Percentiles rank a stretch among this genome's conserved stretches.
Conservation (phyloP, 2,113 vertebrate genomes). For the Otolemur garnettii region DNA sequence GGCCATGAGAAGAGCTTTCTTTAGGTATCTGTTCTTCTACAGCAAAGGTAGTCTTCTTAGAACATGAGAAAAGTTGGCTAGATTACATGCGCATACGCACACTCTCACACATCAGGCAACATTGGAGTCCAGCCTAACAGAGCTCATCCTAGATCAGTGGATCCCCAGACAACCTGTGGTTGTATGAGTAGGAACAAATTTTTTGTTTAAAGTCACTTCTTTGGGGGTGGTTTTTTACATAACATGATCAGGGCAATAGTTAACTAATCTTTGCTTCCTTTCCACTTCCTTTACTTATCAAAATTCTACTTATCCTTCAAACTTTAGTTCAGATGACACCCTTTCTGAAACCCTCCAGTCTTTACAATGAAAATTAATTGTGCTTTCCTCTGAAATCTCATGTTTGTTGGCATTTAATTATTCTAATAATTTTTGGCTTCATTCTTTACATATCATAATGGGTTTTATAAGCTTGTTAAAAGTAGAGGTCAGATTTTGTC, state of each 20-base stretch:
- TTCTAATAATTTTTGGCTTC: background rate
- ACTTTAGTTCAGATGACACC: background rate
- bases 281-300: background rate
- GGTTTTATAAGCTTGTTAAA: constrained; percentile 22
- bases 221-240: background rate
- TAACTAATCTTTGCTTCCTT: background rate
- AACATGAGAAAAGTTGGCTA: background rate
- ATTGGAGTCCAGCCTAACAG: background rate
- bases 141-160: background rate
- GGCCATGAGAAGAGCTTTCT: background rate
- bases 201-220: background rate
- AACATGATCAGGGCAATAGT: background rate
- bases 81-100: background rate
- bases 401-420: background rate
- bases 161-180: background rate
- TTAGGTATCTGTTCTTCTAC: background rate
- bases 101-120: background rate
- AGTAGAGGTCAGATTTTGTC: background rate
- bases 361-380: constrained; percentile 23
- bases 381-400: background rate
- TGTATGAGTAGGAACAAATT: background rate
- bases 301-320: background rate
- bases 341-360: background rate
- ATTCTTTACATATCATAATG: background rate
- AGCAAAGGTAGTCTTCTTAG: background rate